Conservation (phyloP, 30 jellyfish, hydroid and myxozoan species). For the Cassiopea xamachana region DNA sequence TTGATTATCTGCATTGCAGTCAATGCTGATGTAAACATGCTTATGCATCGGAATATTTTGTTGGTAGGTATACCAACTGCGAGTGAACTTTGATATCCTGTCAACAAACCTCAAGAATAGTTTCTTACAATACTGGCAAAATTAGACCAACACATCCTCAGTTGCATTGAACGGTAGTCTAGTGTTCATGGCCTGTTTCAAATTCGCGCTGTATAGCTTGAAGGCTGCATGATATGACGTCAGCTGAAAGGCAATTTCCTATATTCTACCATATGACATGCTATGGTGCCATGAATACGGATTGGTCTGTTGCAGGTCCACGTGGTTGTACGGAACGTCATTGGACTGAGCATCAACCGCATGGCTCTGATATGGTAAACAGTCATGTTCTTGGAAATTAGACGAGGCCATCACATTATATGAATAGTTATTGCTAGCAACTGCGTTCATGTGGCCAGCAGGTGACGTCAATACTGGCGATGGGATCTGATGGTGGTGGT, state of each 20-base stretch:
- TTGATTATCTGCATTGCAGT: too few species aligned
- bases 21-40: too few species aligned
- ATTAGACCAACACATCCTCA: neutral
- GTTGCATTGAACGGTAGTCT: neutral
- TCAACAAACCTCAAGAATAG: neutral
- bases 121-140: neutral
- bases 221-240: neutral
- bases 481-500: constrained; percentile 36
- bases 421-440: constrained; percentile 25
- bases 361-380: constrained; percentile 34
- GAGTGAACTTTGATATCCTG: too few species aligned
- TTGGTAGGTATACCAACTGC: too few species aligned
- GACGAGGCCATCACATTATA: constrained; percentile 40
- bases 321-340: constrained; percentile 57
- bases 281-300: constrained; percentile 70
- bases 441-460: constrained; percentile 33
- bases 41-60: too few species aligned
- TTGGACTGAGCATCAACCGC: constrained; percentile 27
- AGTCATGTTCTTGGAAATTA: constrained; percentile 41
- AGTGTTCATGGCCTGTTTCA: neutral
- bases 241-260: neutral
- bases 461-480: constrained; percentile 19
- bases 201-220: neutral
- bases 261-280: constrained; percentile 51
- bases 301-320: constrained; percentile 64